Conservation (phyloP, 2,888 invertebrate species). For the Omphaloscelis lunosa region DNA sequence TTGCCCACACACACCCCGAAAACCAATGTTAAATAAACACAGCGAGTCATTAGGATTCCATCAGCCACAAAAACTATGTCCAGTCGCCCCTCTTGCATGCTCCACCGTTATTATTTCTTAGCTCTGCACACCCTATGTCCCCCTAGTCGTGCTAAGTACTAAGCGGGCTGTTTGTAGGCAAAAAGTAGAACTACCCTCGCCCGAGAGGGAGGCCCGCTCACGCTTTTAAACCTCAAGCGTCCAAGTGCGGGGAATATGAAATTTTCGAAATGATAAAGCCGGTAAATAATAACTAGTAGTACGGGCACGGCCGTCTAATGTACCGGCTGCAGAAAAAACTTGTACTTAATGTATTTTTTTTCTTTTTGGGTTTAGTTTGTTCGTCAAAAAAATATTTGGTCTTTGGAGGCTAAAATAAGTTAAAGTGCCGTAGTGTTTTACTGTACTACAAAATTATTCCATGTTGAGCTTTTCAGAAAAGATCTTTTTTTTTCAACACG, state of each 20-base stretch:
- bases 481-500: too few relatives aligned
- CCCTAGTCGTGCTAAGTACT: slow-evolving; percentile 84
- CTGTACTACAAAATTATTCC: neutral
- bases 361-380: neutral
- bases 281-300: slow-evolving; percentile 91
- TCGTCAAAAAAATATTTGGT: neutral
- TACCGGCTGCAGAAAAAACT: slow-evolving; percentile 77
- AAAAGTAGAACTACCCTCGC: slow-evolving; percentile 80
- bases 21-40: slow-evolving; percentile 58
- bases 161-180: slow-evolving; percentile 86
- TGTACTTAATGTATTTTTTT: slow-evolving; percentile 13
- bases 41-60: slow-evolving; percentile 73
- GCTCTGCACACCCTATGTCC: slow-evolving; percentile 78
- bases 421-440: neutral
- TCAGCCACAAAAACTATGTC: slow-evolving; percentile 77
- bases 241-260: slow-evolving; percentile 91
- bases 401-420: neutral
- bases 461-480: neutral
- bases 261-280: slow-evolving; percentile 91
- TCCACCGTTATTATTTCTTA: slow-evolving; percentile 89
- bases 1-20: slow-evolving; percentile 23
- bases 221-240: slow-evolving; percentile 91
- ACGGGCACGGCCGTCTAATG: slow-evolving; percentile 86
- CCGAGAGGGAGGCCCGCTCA: slow-evolving; percentile 78
- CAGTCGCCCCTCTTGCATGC: slow-evolving; percentile 84